Percentiles rank a stretch among this genome's conserved stretches.
phyloP scores from a whole-genome alignment of 2,113 vertebrate species.

The Datnioides undecimradiatus region DNA sequence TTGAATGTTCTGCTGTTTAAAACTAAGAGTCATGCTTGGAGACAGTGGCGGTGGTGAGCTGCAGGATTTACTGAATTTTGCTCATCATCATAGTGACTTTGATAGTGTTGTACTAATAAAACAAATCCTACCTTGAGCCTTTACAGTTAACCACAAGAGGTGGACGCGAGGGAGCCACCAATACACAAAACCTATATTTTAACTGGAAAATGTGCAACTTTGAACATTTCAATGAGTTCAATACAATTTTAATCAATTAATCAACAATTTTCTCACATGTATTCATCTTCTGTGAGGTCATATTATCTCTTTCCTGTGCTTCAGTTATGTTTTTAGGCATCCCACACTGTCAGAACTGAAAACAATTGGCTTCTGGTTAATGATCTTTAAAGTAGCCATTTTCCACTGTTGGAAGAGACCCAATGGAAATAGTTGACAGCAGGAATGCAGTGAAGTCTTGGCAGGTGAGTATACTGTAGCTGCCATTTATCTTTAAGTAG shows the following conservation, averaged over 20 bases:
- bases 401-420: background rate
- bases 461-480: background rate
- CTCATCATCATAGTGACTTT: constrained; percentile 41
- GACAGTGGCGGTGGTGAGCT: constrained; percentile 55
- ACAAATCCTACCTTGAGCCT: constrained; percentile 20
- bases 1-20: constrained; percentile 52
- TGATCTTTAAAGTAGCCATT: background rate
- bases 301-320: background rate
- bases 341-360: background rate
- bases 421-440: background rate
- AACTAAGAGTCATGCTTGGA: constrained; percentile 30
- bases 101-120: constrained; percentile 31
- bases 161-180: constrained; percentile 1
- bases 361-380: background rate
- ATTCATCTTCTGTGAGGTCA: background rate
- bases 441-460: background rate
- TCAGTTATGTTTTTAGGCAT: background rate
- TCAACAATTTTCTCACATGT: background rate
- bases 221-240: background rate
- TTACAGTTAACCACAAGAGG: constrained; percentile 5
- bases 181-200: no score
- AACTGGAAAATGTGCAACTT: no score
- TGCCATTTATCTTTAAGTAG: background rate
- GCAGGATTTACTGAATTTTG: constrained; percentile 61
- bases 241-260: background rate